Conservation (phyloP, 2,113 vertebrate species). For the Centropristis striata region DNA sequence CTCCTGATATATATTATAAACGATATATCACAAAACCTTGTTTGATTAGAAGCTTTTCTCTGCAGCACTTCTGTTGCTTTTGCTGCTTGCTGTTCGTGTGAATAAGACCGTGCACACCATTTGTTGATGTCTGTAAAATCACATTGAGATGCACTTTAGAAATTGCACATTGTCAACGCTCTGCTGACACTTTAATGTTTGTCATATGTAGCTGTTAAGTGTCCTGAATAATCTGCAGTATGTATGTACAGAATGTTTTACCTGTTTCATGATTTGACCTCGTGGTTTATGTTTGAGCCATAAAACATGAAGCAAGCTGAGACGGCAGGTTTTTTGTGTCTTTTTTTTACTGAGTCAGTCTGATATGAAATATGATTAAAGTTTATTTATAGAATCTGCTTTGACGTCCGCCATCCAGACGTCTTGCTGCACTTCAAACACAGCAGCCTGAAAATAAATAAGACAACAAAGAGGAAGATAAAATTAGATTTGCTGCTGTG, state of each 20-base stretch:
- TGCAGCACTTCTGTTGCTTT: slow-evolving; percentile 17
- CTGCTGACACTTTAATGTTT: slow-evolving; percentile 40
- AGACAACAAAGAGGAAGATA: not conserved
- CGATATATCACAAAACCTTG: not conserved
- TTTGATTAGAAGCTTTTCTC: slow-evolving; percentile 43
- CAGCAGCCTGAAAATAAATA: not conserved
- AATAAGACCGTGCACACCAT: slow-evolving; percentile 17
- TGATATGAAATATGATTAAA: not conserved
- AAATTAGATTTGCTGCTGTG: not conserved
- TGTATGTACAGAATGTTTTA: slow-evolving; percentile 37
- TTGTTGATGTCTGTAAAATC: slow-evolving; percentile 38
- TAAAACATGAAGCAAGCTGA: slow-evolving; percentile 61
- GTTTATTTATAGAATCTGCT: not conserved
- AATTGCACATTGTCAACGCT: slow-evolving; percentile 26
- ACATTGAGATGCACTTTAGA: slow-evolving; percentile 73
- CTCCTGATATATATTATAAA: slow-evolving; percentile 2
- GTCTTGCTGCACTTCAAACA: not conserved
- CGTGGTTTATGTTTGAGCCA: slow-evolving; percentile 46
- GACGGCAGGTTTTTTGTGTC: not conserved
- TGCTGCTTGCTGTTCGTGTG: slow-evolving; percentile 31
- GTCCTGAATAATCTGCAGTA: slow-evolving; percentile 40
- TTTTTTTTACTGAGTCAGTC: not conserved
- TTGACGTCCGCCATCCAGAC: not conserved
- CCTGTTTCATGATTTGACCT: slow-evolving; percentile 41
- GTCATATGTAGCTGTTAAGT: slow-evolving; percentile 35